Percentiles rank a stretch among this genome's conserved stretches.
phyloP scores from a whole-genome alignment of 2,113 vertebrate genomes.

The Pao palembangensis region DNA sequence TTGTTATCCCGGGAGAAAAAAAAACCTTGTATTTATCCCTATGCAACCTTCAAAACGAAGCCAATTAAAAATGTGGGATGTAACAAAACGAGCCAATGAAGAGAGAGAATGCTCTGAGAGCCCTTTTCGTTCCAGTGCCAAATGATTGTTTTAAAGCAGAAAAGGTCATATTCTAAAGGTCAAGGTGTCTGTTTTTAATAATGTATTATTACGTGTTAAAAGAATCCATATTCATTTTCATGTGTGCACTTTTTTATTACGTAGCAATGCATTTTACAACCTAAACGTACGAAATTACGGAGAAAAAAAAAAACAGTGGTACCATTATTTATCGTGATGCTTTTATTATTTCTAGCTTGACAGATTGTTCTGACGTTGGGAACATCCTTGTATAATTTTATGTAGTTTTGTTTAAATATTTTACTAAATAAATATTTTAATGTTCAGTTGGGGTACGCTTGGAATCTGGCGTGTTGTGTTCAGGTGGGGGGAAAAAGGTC shows the following conservation, averaged over 20 bases:
- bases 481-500: background rate
- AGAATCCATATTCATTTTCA: conserved; percentile 67
- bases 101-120: conserved; percentile 15
- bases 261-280: conserved; percentile 75
- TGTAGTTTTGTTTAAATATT: conserved; percentile 80
- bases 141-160: conserved; percentile 23
- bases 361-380: conserved; percentile 68
- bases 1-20: conserved; percentile 18
- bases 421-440: conserved; percentile 85
- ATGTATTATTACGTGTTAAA: conserved; percentile 60
- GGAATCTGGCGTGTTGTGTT: background rate
- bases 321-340: conserved; percentile 76
- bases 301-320: conserved; percentile 56
- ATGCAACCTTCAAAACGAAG: background rate
- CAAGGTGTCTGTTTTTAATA: conserved; percentile 62
- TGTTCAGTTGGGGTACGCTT: conserved; percentile 41
- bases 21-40: conserved; percentile 15
- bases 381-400: conserved; percentile 76
- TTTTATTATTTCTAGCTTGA: conserved; percentile 67
- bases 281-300: conserved; percentile 72
- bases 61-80: conserved; percentile 9
- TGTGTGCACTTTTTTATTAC: conserved; percentile 77
- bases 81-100: conserved; percentile 7
- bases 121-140: conserved; percentile 56
- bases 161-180: conserved; percentile 53